Evolutionary conservation across 1,140 invertebrate genomes (phyloP).

Genomic region (Platyscapa corneri): DNA sequence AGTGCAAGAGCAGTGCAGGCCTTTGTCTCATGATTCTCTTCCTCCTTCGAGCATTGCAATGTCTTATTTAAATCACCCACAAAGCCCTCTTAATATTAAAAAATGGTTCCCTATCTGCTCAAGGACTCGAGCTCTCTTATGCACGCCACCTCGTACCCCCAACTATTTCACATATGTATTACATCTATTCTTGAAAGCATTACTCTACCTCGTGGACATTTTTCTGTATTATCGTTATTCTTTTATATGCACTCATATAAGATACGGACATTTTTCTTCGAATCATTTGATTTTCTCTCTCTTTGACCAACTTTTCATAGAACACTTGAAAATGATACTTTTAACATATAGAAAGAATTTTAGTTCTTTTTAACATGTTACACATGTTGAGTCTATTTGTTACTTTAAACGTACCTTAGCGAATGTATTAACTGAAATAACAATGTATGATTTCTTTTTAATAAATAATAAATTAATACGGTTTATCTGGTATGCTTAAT

Average conservation of each 20-base stretch:
- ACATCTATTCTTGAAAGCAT: slow-evolving; percentile 30
- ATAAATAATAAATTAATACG: too few relatives aligned
- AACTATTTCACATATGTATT: slow-evolving; percentile 38
- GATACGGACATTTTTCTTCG: not conserved
- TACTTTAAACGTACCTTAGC: too few relatives aligned
- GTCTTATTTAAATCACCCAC: slow-evolving; percentile 69
- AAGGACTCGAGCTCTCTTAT: slow-evolving; percentile 22
- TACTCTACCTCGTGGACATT: slow-evolving; percentile 1
- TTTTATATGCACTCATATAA: slow-evolving; percentile 16
- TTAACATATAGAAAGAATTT: too few relatives aligned
- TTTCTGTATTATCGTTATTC: slow-evolving; percentile 23
- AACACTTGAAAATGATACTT: too few relatives aligned
- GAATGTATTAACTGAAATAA: too few relatives aligned
- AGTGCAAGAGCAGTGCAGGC: not conserved
- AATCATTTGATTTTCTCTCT: not conserved
- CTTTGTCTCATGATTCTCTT: slow-evolving; percentile 50
- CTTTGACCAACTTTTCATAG: too few relatives aligned
- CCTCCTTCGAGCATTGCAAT: slow-evolving; percentile 56
- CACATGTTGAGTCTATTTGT: too few relatives aligned
- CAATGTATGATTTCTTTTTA: too few relatives aligned
- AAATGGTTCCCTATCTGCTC: slow-evolving; percentile 51
- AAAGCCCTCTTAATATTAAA: slow-evolving; percentile 68
- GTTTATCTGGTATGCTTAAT: too few relatives aligned
- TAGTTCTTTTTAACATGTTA: too few relatives aligned
- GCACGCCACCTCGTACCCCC: not conserved